A percentile compares a stretch with the other conserved stretches of the same genome.
phyloP scores from a whole-genome alignment of 2,888 invertebrate genomes.

The Ypsolopha scabrella region DNA sequence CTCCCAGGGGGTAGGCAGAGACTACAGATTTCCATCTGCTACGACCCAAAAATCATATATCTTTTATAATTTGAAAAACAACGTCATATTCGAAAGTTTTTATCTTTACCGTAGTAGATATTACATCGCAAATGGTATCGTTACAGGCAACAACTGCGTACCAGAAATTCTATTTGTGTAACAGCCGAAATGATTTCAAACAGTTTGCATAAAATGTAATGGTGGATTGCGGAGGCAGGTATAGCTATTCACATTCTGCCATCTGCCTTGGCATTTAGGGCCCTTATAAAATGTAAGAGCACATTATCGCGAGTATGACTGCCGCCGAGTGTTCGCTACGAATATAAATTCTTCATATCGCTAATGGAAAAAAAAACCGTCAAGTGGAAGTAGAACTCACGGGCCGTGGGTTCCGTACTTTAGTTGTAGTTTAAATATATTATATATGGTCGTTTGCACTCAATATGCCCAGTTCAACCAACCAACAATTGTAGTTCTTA shows the following conservation, averaged over 20 bases:
- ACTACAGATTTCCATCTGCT: too few relatives aligned
- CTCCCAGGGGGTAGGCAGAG: too few relatives aligned
- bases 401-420: too few relatives aligned
- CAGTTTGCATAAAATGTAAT: constrained; percentile 54
- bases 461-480: too few relatives aligned
- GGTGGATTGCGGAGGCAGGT: constrained; percentile 59
- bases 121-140: constrained; percentile 10
- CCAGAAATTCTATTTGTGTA: constrained; percentile 23
- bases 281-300: constrained; percentile 68
- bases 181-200: constrained; percentile 13
- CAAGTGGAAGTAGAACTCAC: too few relatives aligned
- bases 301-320: constrained; percentile 62
- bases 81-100: too few relatives aligned
- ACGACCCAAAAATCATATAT: too few relatives aligned
- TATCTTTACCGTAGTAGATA: too few relatives aligned
- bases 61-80: too few relatives aligned
- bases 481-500: too few relatives aligned
- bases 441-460: too few relatives aligned
- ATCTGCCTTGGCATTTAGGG: constrained; percentile 63
- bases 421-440: too few relatives aligned
- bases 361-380: constrained; percentile 46
- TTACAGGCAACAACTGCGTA: constrained; percentile 33
- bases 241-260: constrained; percentile 58
- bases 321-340: constrained; percentile 32
- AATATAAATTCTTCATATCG: constrained; percentile 58